phyloP scores from a whole-genome alignment of 2,113 vertebrate genomes.

The Trichechus manatus region DNA sequence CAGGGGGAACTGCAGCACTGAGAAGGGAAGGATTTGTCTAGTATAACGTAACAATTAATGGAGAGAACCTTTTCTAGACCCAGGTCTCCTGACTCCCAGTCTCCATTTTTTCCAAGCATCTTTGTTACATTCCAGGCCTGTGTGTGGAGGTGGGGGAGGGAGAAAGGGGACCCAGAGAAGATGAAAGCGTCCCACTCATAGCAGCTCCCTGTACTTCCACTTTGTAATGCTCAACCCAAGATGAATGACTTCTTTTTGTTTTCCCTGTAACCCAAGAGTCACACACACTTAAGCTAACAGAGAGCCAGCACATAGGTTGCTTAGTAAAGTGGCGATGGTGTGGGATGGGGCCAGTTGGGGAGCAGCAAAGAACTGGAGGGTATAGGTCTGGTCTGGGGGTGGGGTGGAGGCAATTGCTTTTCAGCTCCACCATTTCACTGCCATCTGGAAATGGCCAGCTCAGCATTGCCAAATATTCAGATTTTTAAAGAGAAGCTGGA shows the following conservation, averaged over 20 bases:
- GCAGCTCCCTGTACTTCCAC: not conserved
- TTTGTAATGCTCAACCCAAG: not conserved
- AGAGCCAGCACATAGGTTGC: not conserved
- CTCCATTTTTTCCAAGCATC: not conserved
- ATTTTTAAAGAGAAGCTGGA: slow-evolving; percentile 21
- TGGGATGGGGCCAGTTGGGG: too few relatives aligned
- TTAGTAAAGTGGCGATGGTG: rapidly evolving
- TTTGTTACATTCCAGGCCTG: not conserved
- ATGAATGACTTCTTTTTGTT: not conserved
- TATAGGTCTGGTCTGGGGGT: too few relatives aligned
- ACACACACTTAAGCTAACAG: too few relatives aligned
- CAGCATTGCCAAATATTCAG: not conserved
- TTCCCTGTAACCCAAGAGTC: not conserved
- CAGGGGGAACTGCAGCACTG: not conserved
- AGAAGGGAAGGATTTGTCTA: not conserved
- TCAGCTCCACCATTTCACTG: not conserved
- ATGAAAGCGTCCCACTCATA: rapidly evolving
- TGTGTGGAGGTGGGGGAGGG: not conserved
- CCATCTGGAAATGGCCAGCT: not conserved
- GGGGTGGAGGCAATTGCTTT: not conserved
- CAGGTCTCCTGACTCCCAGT: not conserved
- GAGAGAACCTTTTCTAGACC: not conserved
- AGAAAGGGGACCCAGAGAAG: not conserved
- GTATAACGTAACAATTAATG: rapidly evolving
- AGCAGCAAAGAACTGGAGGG: too few relatives aligned